Evolutionary conservation across 2,113 vertebrate genomes (phyloP).

Genomic region (Melozone crissalis): DNA sequence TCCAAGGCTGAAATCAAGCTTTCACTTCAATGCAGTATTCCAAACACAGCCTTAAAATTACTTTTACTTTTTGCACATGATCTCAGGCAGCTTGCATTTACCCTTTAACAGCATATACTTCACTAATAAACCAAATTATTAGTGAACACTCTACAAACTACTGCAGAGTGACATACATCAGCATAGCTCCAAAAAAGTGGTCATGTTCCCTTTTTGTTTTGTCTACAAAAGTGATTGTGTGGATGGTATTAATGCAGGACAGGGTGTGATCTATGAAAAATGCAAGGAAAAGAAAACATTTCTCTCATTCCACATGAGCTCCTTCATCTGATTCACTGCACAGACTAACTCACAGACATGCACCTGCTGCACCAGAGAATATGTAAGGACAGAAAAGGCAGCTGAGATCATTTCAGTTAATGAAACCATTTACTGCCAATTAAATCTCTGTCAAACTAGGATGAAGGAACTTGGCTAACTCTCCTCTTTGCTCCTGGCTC

Average conservation of each 20-base stretch:
- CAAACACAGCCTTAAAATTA: not conserved
- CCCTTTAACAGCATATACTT: not conserved
- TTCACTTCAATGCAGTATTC: not conserved
- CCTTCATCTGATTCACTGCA: not conserved
- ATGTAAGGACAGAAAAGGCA: not conserved
- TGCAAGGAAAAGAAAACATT: not conserved
- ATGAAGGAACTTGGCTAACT: not conserved
- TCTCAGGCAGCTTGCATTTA: not conserved
- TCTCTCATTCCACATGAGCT: not conserved
- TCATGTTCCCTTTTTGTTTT: not conserved
- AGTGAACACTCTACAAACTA: not conserved
- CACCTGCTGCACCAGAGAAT: not conserved
- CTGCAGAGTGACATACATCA: not conserved
- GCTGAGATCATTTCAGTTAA: not conserved
- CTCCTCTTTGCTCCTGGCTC: not conserved
- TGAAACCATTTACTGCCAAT: not conserved
- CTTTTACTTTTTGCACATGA: not conserved
- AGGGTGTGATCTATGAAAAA: not conserved
- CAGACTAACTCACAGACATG: not conserved
- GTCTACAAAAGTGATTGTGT: not conserved
- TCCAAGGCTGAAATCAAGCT: not conserved
- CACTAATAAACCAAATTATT: not conserved
- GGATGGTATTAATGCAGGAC: not conserved
- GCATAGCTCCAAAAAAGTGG: not conserved
- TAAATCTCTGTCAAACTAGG: not conserved